Conservation (phyloP, 2,888 invertebrate genomes). For the Norana najaformis region DNA sequence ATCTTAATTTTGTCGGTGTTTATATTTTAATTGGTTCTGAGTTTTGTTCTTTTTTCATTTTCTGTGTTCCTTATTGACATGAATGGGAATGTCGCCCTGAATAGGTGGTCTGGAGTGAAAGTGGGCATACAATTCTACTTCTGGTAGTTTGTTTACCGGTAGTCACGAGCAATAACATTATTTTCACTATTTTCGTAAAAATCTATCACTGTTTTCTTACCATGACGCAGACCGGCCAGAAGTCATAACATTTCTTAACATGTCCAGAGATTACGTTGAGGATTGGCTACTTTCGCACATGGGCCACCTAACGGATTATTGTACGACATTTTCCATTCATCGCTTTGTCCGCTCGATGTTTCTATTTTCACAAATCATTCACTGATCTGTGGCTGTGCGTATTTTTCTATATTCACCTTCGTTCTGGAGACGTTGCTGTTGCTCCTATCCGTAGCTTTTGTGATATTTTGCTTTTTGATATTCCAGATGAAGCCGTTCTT, state of each 20-base stretch:
- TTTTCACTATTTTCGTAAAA: neutral
- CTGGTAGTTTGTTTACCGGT: neutral
- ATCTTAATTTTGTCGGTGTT: neutral
- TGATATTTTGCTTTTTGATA: slow-evolving; percentile 13
- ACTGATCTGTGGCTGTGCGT: neutral
- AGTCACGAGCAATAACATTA: too few species aligned
- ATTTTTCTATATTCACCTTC: neutral
- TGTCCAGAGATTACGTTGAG: neutral
- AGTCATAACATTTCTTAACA: too few species aligned
- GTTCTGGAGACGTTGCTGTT: neutral
- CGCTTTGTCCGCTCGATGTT: neutral
- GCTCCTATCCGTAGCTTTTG: slow-evolving; percentile 4
- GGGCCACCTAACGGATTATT: neutral
- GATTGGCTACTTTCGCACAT: neutral
- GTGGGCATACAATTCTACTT: neutral
- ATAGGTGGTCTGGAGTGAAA: neutral
- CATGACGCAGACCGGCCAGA: neutral
- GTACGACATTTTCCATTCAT: neutral
- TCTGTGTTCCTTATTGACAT: neutral
- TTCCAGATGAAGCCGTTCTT: neutral
- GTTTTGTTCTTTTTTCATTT: neutral
- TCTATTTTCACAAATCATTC: neutral
- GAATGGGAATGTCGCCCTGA: neutral
- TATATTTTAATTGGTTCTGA: neutral
- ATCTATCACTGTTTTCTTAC: neutral